phyloP scores from a whole-genome alignment of 2,797 vertebrate species.

The Sebastes ruberrimus region DNA sequence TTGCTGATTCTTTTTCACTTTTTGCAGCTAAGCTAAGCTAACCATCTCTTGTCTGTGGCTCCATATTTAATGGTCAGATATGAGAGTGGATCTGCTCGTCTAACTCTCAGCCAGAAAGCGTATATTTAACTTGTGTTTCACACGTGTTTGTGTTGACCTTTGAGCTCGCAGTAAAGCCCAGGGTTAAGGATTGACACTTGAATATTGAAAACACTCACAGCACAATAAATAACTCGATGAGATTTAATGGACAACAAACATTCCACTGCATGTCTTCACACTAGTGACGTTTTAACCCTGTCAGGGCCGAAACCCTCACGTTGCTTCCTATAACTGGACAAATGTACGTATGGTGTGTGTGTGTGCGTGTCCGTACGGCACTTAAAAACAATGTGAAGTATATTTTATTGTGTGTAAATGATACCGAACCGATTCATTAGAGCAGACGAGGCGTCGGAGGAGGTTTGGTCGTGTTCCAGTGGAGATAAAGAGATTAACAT shows the following conservation, averaged over 20 bases:
- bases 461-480: not conserved
- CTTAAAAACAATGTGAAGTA: slow-evolving; percentile 34
- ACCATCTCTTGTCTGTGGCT: not conserved
- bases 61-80: not conserved
- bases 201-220: slow-evolving; percentile 8
- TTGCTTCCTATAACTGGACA: not conserved
- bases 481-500: slow-evolving; percentile 6
- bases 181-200: slow-evolving; percentile 36
- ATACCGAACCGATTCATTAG: not conserved
- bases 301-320: not conserved
- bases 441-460: not conserved
- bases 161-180: not conserved
- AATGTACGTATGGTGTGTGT: not conserved
- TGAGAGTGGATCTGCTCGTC: not conserved
- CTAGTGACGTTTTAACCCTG: not conserved
- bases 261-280: slow-evolving; percentile 40
- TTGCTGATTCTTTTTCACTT: not conserved
- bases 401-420: slow-evolving; percentile 25
- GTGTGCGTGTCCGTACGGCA: not conserved
- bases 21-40: not conserved
- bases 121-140: not conserved
- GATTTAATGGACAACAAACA: slow-evolving; percentile 31
- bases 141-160: slow-evolving; percentile 8
- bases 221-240: slow-evolving; percentile 16
- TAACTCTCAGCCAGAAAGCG: not conserved